Base-by-base conservation (phyloP, 1,140 invertebrate species). In the Saccostrea glomerata region DNA sequence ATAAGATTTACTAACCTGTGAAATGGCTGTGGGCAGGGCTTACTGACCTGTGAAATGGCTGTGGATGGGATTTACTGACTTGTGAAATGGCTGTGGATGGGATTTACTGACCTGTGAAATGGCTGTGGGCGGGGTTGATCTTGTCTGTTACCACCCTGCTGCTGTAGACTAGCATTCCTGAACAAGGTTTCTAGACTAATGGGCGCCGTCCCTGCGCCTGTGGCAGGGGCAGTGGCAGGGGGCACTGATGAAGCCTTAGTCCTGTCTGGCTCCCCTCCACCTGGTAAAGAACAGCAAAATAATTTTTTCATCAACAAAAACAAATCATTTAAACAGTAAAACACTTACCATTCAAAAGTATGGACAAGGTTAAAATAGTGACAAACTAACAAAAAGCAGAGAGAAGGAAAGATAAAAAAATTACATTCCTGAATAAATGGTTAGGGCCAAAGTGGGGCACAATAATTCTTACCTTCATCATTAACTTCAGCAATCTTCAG, bases 161-260 rank as follows among this genome's bases (percentile, higher is more conserved):
- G 92, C 25, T 90, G 91, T 30, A 91, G 66, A 89, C 92, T 93
- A 63, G 91, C 92, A 54, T 90, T 93, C 23, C 92, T 87, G 86
- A 94, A 94, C 56, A 94, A 86, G 9, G 91, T 90, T 73, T 94
- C 92, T 40, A 93, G 85, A 87, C 88, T 92, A 11, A 92, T 92
- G 11, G 90, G 89, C 0, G 87, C 87, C 9, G 88, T 77, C 13
- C 25, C 70, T 36, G 70, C 25, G 3, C 7, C 70, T 36, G 70
- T 30, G 12, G 23, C 30, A 77, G 30, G 25, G 30, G 85, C 86
- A 66, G 92, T 82, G 30, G 88, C 83, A 17, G 86, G 55, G 17
- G 82, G 23, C 15, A 13, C 40, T 23, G 20, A 7, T 17, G 23
- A 40, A 40, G 17, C 23, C 12, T 20, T 12, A 54, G n/a, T 36